Conservation (phyloP, 2,797 vertebrate genomes). For the Tapirus indicus region DNA sequence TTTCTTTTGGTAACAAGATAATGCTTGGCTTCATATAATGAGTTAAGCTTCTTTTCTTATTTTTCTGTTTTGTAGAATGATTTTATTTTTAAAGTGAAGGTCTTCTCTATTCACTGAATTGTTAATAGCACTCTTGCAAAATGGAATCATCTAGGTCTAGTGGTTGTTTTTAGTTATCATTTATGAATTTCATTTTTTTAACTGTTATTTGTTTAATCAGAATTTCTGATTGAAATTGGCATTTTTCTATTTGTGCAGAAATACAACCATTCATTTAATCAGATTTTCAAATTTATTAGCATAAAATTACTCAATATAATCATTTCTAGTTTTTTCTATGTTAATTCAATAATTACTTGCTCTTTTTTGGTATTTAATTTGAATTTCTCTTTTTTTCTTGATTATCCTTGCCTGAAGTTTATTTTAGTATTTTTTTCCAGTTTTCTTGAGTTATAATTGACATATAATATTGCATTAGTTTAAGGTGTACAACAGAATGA, state of each 20-base stretch:
- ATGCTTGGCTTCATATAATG: background rate
- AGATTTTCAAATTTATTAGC: background rate
- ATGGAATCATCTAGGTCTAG: background rate
- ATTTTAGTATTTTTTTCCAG: background rate
- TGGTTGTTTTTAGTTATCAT: background rate
- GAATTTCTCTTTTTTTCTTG: background rate
- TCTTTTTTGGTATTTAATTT: background rate
- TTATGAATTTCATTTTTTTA: slow-evolving; percentile 21
- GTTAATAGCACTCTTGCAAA: background rate
- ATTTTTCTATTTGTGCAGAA: background rate
- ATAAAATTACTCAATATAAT: slow-evolving; percentile 11
- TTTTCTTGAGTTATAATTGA: background rate
- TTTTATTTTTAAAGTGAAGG: background rate
- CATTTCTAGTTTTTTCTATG: background rate
- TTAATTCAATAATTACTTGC: background rate
- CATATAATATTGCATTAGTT: background rate
- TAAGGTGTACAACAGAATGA: background rate
- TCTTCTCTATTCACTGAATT: background rate
- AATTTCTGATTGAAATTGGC: background rate
- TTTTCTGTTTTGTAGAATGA: background rate
- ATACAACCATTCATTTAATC: background rate
- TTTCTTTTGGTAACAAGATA: background rate
- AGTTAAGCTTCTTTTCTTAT: background rate
- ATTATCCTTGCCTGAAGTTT: background rate
- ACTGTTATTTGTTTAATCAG: background rate